Conservation (phyloP, 1,140 invertebrate species). For the Pteromalus puparum region DNA sequence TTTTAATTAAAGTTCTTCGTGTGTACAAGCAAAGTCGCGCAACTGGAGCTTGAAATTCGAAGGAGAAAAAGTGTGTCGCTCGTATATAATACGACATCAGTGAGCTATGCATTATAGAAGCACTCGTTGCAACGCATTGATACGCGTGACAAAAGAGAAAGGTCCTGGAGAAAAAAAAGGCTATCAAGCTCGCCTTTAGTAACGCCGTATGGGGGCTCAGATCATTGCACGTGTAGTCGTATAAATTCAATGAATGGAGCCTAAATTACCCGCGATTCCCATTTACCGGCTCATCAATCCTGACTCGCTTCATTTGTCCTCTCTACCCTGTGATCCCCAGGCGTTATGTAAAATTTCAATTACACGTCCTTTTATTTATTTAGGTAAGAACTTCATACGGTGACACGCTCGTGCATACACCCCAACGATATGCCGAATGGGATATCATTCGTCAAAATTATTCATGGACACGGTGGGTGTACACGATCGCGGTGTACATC, state of each 20-base stretch:
- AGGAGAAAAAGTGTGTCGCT: neutral
- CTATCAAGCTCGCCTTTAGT: conserved; percentile 14
- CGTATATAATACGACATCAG: neutral
- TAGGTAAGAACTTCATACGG: conserved; percentile 23
- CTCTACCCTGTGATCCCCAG: neutral
- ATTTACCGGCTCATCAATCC: conserved; percentile 49
- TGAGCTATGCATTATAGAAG: conserved; percentile 3
- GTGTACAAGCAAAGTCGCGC: too few relatives aligned
- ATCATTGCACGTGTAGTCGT: conserved; percentile 7
- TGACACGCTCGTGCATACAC: neutral
- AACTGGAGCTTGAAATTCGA: neutral
- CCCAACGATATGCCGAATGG: neutral
- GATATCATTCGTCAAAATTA: conserved; percentile 64
- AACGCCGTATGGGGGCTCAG: neutral
- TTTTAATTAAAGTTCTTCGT: neutral
- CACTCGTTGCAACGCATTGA: neutral
- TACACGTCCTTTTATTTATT: conserved; percentile 41
- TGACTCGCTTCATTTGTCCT: conserved; percentile 9
- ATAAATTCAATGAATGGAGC: conserved; percentile 29
- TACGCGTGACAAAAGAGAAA: neutral
- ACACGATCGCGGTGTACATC: neutral
- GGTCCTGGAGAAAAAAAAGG: conserved; percentile 3
- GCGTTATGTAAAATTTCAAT: conserved; percentile 46
- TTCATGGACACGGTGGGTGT: conserved; percentile 61
- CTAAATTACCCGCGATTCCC: conserved; percentile 31